Evolutionary conservation across 1,140 invertebrate species (phyloP).

Genomic region (Hyles vespertilio): DNA sequence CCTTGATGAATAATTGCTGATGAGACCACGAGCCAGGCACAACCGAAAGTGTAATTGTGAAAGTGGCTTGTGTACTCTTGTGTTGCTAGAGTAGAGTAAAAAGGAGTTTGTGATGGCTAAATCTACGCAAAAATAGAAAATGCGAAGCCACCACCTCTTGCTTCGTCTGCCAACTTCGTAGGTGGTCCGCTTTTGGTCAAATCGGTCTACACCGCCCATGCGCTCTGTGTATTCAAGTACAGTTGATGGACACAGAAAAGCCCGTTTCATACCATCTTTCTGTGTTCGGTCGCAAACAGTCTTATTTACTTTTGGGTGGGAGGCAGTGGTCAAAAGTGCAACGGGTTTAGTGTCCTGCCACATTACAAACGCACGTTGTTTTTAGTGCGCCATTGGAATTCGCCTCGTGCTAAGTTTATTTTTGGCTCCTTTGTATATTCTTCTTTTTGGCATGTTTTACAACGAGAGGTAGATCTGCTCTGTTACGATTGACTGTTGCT

Average conservation of each 20-base stretch:
- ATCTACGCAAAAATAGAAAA: too few species aligned
- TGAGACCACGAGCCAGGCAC: too few species aligned
- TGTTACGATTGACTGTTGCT: slow-evolving; percentile 13
- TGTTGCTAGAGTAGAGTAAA: too few species aligned
- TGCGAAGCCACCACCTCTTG: too few species aligned
- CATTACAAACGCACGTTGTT: slow-evolving; percentile 33
- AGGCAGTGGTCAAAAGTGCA: slow-evolving; percentile 33
- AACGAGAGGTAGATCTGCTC: slow-evolving; percentile 9
- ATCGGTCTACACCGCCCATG: slow-evolving; percentile 38
- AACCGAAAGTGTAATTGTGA: too few species aligned
- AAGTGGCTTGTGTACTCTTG: too few species aligned
- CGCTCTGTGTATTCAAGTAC: slow-evolving; percentile 34
- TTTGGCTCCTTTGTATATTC: slow-evolving; percentile 2
- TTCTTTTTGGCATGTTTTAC: slow-evolving; percentile 2
- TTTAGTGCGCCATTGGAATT: slow-evolving; percentile 29
- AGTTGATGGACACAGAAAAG: slow-evolving; percentile 27
- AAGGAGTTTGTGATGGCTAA: too few species aligned
- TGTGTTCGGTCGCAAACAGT: slow-evolving; percentile 32
- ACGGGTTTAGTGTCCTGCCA: slow-evolving; percentile 40
- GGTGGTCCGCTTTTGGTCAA: slow-evolving; percentile 13
- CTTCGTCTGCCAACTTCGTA: too few species aligned
- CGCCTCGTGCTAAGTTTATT: slow-evolving; percentile 10
- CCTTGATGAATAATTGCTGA: too few species aligned
- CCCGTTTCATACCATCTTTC: slow-evolving; percentile 30
- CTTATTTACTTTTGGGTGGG: slow-evolving; percentile 27